Percentiles rank a stretch among this genome's conserved stretches.
Conservation (phyloP, 2,113 vertebrate genomes). For the Bucco capensis region DNA sequence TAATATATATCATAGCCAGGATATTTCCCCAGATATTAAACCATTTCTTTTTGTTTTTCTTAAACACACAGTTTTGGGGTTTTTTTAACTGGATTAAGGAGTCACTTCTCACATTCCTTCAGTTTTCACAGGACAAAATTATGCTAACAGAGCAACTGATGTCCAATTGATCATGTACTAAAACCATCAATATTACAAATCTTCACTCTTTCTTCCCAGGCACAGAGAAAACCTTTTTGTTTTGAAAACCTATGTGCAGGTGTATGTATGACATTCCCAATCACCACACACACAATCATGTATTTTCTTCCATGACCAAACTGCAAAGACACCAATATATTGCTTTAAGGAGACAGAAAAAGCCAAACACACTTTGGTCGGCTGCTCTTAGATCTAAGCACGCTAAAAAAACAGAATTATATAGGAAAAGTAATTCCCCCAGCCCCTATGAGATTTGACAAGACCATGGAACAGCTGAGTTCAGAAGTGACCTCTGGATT, state of each 20-base stretch:
- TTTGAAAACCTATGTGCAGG: rapidly evolving
- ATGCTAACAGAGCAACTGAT: background rate
- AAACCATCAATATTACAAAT: background rate
- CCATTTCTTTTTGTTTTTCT: background rate
- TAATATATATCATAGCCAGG: background rate
- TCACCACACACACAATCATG: background rate
- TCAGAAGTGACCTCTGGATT: background rate
- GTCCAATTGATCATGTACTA: background rate
- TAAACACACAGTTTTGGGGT: background rate
- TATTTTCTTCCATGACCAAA: background rate
- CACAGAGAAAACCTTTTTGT: background rate
- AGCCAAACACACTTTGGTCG: background rate
- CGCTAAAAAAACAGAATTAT: background rate
- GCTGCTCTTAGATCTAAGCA: background rate
- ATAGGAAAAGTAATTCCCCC: background rate
- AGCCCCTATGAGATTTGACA: rapidly evolving
- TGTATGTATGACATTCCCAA: background rate
- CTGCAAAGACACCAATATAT: background rate
- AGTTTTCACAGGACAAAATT: background rate
- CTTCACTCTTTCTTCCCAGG: background rate
- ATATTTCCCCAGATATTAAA: background rate
- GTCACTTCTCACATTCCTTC: background rate
- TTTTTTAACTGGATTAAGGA: background rate
- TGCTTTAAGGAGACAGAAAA: background rate
- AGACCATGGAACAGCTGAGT: background rate